These are phyloP conservation scores for Aquatica leii DNA, from an alignment of 2,888 invertebrate genomes.

Conservation along the genomic window DNA sequence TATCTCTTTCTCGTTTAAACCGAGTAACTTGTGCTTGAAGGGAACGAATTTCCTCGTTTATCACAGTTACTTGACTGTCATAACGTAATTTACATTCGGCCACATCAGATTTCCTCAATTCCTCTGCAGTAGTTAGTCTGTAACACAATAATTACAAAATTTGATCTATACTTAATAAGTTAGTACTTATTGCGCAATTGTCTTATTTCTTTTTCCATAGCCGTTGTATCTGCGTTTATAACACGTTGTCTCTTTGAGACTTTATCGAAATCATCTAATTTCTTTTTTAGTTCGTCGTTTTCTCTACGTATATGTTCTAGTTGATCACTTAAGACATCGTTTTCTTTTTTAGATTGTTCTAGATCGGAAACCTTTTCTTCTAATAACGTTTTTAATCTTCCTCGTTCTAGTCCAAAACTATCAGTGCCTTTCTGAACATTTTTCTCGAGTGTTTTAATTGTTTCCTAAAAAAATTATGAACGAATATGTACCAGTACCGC, in stretches of 20 bases:
- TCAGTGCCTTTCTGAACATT: constrained; percentile 56
- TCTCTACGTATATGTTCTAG: constrained; percentile 75
- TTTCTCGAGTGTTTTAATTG: constrained; percentile 57
- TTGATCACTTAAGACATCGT: constrained; percentile 74
- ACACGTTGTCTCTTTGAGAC: constrained; percentile 84
- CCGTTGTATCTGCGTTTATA: constrained; percentile 77
- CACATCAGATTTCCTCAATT: constrained; percentile 78
- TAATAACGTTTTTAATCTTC: constrained; percentile 72
- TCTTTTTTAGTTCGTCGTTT: constrained; percentile 81
- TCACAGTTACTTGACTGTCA: constrained; percentile 82
- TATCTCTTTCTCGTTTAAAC: constrained; percentile 88
- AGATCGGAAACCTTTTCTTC: constrained; percentile 80
- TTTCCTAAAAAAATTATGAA: constrained; percentile 55
- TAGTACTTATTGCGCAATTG: constrained; percentile 69
- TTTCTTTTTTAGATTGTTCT: constrained; percentile 73
- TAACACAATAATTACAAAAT: no score
- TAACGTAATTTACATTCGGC: constrained; percentile 84
- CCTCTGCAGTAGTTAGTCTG: constrained; percentile 69
- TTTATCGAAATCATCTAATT: constrained; percentile 85
- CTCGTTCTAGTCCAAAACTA: constrained; percentile 65
- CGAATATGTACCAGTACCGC: not conserved
- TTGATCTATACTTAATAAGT: no score
- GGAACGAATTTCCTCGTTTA: constrained; percentile 83
- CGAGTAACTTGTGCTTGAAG: constrained; percentile 81
- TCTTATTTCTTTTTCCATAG: constrained; percentile 78